Percentiles rank a stretch among this genome's conserved stretches.
phyloP scores from a whole-genome alignment of 2,797 vertebrate species.

The Sebastes minor region DNA sequence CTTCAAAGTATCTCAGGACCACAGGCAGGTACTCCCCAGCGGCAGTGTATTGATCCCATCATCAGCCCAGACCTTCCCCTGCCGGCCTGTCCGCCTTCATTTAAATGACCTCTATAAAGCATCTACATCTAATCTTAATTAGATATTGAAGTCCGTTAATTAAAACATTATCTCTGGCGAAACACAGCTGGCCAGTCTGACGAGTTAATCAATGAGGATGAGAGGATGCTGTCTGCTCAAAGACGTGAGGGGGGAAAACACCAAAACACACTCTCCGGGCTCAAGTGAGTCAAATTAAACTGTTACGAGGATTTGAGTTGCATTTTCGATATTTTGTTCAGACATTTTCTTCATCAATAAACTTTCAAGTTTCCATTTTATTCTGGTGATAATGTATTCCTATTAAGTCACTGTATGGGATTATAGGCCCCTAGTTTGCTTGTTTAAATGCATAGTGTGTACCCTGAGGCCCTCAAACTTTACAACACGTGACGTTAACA shows the following conservation, averaged over 20 bases:
- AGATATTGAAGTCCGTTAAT: slow-evolving; percentile 83
- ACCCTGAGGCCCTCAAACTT: neutral
- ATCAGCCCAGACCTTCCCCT: slow-evolving; percentile 44
- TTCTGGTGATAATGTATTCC: neutral
- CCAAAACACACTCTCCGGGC: slow-evolving; percentile 47
- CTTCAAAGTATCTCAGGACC: slow-evolving; percentile 35
- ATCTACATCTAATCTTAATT: slow-evolving; percentile 82
- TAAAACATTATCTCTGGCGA: slow-evolving; percentile 81
- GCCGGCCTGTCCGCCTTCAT: slow-evolving; percentile 62
- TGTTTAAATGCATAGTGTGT: neutral
- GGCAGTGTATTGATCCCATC: slow-evolving; percentile 63
- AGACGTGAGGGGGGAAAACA: slow-evolving; percentile 27
- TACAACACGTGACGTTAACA: no score
- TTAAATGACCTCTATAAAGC: slow-evolving; percentile 76
- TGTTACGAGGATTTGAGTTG: slow-evolving; percentile 59
- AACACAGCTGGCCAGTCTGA: slow-evolving; percentile 73
- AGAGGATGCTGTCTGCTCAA: slow-evolving; percentile 63
- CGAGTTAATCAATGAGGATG: slow-evolving; percentile 77
- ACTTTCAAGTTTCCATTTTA: slow-evolving; percentile 17
- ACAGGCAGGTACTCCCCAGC: slow-evolving; percentile 39
- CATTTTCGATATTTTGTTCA: slow-evolving; percentile 19
- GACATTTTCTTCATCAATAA: neutral
- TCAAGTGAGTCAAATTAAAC: slow-evolving; percentile 52
- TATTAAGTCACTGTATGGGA: neutral
- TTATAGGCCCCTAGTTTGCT: neutral